A percentile compares a stretch with the other conserved stretches of the same genome.
Conservation (phyloP, 2,113 vertebrate species). For the Chroicocephalus ridibundus region DNA sequence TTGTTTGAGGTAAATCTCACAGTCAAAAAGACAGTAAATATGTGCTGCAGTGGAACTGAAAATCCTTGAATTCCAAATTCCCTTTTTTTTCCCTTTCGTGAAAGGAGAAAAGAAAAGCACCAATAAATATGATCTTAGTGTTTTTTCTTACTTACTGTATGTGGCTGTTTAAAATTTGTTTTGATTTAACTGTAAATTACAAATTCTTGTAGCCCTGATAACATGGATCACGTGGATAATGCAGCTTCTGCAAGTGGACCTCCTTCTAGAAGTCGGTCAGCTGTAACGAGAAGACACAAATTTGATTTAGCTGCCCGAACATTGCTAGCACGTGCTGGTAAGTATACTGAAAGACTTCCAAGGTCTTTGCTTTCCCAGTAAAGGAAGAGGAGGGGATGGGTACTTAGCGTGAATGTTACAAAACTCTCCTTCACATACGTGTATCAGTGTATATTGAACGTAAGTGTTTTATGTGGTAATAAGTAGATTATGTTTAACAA, state of each 20-base stretch:
- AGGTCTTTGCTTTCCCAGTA: background rate
- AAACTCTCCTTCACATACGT: background rate
- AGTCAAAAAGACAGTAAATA: background rate
- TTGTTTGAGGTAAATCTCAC: background rate
- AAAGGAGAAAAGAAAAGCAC: background rate
- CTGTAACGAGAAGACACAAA: conserved; percentile 89
- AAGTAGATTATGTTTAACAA: background rate
- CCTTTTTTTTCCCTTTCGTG: rapidly evolving
- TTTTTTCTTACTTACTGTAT: background rate
- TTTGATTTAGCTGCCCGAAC: conserved; percentile 96
- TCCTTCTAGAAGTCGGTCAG: conserved; percentile 82
- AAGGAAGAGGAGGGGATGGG: background rate
- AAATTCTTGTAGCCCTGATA: conserved; percentile 81
- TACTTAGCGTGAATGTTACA: background rate
- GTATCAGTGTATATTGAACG: background rate
- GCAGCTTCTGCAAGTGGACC: conserved; percentile 82
- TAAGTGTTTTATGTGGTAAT: background rate
- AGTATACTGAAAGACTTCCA: background rate
- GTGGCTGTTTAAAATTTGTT: background rate
- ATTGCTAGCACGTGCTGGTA: conserved; percentile 92
- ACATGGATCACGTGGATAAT: conserved; percentile 86
- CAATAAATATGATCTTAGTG: background rate
- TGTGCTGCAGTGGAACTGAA: background rate
- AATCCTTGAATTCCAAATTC: background rate
- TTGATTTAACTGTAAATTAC: background rate